A percentile compares a stretch with the other conserved stretches of the same genome.
Conservation (phyloP, 2,888 invertebrate genomes). For the Agrotis ipsilon region DNA sequence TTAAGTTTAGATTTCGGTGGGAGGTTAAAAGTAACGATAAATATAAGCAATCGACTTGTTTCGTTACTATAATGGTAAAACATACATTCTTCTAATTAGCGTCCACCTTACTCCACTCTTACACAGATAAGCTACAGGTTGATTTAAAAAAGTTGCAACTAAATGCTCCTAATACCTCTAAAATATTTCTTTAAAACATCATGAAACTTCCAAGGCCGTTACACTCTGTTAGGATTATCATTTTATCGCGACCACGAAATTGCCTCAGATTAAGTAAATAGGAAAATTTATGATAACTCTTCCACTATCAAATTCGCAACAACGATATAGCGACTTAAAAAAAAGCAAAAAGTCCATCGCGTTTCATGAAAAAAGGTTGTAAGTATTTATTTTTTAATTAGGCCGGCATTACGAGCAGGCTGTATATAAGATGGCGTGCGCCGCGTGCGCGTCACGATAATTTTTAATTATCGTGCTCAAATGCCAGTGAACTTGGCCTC, state of each 20-base stretch:
- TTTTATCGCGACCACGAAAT: slow-evolving; percentile 46
- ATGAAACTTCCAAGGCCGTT: slow-evolving; percentile 35
- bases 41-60: slow-evolving; percentile 22
- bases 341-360: slow-evolving; percentile 29
- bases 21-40: slow-evolving; percentile 26
- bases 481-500: slow-evolving; percentile 91
- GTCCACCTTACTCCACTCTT: slow-evolving; percentile 5
- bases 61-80: slow-evolving; percentile 19
- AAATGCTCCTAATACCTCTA: background rate
- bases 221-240: slow-evolving; percentile 41
- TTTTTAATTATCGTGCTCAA: slow-evolving; percentile 91
- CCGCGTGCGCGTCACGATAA: slow-evolving; percentile 88
- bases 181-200: slow-evolving; percentile 11
- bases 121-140: slow-evolving; percentile 34
- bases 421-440: slow-evolving; percentile 88
- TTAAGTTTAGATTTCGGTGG: slow-evolving; percentile 34
- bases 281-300: slow-evolving; percentile 43
- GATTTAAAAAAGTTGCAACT: slow-evolving; percentile 27
- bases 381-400: slow-evolving; percentile 70
- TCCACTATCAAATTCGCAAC: slow-evolving; percentile 30
- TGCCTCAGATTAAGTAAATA: slow-evolving; percentile 49
- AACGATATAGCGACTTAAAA: slow-evolving; percentile 3
- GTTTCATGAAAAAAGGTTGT: slow-evolving; percentile 57
- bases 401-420: slow-evolving; percentile 72
- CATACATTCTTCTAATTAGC: slow-evolving; percentile 37